phyloP scores from a whole-genome alignment of 2,113 vertebrate species.

The Zosterops lateralis region DNA sequence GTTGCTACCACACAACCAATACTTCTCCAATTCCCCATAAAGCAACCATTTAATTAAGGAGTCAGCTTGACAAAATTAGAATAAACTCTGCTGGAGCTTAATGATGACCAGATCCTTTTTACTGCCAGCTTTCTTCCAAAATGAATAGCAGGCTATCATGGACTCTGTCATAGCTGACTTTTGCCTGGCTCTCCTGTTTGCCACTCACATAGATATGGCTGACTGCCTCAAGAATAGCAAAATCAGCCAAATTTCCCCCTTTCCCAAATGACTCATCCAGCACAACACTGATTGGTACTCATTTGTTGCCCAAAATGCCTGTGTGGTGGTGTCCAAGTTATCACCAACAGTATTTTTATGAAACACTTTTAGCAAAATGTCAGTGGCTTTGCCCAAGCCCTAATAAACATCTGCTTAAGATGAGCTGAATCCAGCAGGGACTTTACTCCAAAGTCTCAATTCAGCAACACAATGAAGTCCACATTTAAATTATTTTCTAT shows the following conservation, averaged over 20 bases:
- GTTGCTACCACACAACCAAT: not conserved
- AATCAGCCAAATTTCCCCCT: not conserved
- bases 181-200: not conserved
- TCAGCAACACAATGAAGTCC: not conserved
- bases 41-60: constrained; percentile 20
- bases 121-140: not conserved
- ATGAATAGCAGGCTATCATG: not conserved
- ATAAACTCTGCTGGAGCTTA: not conserved
- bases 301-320: not conserved
- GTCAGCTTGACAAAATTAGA: constrained; percentile 3
- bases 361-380: not conserved
- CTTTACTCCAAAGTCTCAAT: not conserved
- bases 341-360: not conserved
- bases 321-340: not conserved
- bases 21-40: not conserved
- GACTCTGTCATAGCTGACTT: not conserved
- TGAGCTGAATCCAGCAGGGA: not conserved
- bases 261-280: not conserved
- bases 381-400: not conserved
- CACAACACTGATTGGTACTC: not conserved
- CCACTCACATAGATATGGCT: not conserved
- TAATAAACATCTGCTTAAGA: not conserved
- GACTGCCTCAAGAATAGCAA: not conserved
- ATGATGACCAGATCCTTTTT: constrained; percentile 15
- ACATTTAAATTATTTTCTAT: not conserved